Evolutionary conservation across 2,113 vertebrate species (phyloP).

Genomic region (mouse (Mus musculus)): DNA sequence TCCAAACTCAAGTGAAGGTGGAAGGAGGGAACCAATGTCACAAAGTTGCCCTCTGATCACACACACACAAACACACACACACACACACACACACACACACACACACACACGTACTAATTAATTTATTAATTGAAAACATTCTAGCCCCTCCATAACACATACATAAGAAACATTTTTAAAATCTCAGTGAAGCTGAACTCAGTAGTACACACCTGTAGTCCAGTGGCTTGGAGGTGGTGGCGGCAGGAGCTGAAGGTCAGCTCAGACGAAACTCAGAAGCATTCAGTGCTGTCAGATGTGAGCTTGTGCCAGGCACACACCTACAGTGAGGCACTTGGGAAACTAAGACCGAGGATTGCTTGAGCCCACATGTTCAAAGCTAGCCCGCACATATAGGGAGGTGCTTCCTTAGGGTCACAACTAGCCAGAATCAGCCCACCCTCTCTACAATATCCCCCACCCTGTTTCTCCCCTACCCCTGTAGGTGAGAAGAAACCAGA

Average conservation of each 20-base stretch:
- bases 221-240: not conserved
- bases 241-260: not conserved
- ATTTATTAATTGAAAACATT: not conserved
- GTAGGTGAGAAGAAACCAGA: not conserved
- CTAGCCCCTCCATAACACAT: not conserved
- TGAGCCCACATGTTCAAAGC: not conserved
- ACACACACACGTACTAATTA: not conserved
- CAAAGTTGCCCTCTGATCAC: not conserved
- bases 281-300: not conserved
- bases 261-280: not conserved
- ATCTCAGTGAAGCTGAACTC: not conserved
- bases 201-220: too few species aligned
- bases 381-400: not conserved
- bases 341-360: not conserved
- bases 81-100: not conserved
- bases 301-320: not conserved
- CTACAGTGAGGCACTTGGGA: not conserved
- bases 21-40: not conserved
- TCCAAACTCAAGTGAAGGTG: not conserved
- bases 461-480: not conserved
- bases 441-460: rapidly evolving
- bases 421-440: not conserved
- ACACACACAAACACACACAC: not conserved
- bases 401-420: not conserved
- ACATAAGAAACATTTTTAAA: not conserved